Base-by-base conservation (phyloP, 2,888 invertebrate genomes). In the Hirudinaria manillensis region DNA sequence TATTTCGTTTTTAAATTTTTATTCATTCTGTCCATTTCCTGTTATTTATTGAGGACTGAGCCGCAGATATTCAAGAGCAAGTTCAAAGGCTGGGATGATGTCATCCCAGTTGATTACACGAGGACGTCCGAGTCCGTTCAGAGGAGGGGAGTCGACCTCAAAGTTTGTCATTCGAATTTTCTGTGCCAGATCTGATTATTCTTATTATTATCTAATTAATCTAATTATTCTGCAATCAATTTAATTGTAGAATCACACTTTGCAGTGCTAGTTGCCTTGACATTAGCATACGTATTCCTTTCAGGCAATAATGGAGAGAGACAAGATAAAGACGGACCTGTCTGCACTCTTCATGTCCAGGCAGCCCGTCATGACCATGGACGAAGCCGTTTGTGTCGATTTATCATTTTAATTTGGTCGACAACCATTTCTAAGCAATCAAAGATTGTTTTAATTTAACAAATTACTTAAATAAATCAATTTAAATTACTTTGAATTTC, bases 51-150 rank as follows among this genome's bases (percentile, higher is more conserved):
- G 65, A 79, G 87, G 32, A 87, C 87, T 72, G 88, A 88, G 78
- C 84, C 86, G 55, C 88, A 87, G 82, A 85, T 97, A 79, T 99
- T 99, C 87, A 97, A 98, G 86, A 92, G 93, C 0, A 97, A 98
- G 86, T 99, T 99, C 87, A 87, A 89, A 70, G 96, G 94, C 13
- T 99, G 99, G 99, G 97, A 99, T 84, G 98, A 99, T 86, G 95
- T 99, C 27, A 94, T 99, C 81, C 96, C 84, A 0, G 98, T 98
- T 10, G 99, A 99, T 87, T 99, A 95, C 86, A 99, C 99, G 0
- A 89, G 98, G 79, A 98, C 98, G 0, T 97, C 97, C 0, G 96
- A 95, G 84, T 97, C 97, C 0, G 97, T 99, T 0, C 92, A 92
- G 56, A 90, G 94, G 82, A 94, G 98, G 24, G 99, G 99, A 21